phyloP scores from a whole-genome alignment of 37 sponge, comb jelly and placozoan species.

The Diacarnus erythraeanus region DNA sequence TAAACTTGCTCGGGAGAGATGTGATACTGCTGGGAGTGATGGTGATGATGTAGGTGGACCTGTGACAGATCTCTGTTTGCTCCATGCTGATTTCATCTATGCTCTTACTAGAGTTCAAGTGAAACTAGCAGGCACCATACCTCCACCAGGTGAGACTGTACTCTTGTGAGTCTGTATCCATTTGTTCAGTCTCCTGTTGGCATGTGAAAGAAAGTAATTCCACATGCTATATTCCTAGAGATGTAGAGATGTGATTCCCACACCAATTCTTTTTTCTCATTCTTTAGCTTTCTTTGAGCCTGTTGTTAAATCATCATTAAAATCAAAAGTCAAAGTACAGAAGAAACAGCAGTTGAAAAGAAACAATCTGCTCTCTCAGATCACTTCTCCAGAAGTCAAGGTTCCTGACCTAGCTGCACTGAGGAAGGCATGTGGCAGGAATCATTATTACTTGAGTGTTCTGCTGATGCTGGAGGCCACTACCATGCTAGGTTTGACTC shows the following conservation, averaged over 20 bases:
- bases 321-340: constrained; percentile 53
- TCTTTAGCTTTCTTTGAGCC: too few relatives aligned
- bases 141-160: constrained; percentile 49
- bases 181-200: too few relatives aligned
- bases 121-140: constrained; percentile 65
- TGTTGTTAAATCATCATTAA: constrained; percentile 30
- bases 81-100: constrained; percentile 51
- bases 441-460: constrained; percentile 16
- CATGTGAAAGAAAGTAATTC: too few relatives aligned
- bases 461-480: constrained; percentile 47
- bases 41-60: not conserved
- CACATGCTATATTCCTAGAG: not conserved
- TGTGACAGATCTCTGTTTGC: constrained; percentile 10
- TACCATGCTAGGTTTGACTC: constrained; percentile 1
- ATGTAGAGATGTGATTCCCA: not conserved
- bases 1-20: not conserved
- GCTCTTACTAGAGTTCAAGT: constrained; percentile 37
- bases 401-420: constrained; percentile 20
- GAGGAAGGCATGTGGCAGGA: constrained; percentile 14
- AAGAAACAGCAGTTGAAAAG: constrained; percentile 25
- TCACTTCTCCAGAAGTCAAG: constrained; percentile 19
- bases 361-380: constrained; percentile 26
- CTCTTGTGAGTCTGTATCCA: too few relatives aligned
- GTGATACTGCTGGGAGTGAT: not conserved
- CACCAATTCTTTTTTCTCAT: too few relatives aligned